A percentile compares a stretch with the other conserved stretches of the same genome.
Conservation (phyloP, 1,140 invertebrate species). For the Luehdorfia chinensis region DNA sequence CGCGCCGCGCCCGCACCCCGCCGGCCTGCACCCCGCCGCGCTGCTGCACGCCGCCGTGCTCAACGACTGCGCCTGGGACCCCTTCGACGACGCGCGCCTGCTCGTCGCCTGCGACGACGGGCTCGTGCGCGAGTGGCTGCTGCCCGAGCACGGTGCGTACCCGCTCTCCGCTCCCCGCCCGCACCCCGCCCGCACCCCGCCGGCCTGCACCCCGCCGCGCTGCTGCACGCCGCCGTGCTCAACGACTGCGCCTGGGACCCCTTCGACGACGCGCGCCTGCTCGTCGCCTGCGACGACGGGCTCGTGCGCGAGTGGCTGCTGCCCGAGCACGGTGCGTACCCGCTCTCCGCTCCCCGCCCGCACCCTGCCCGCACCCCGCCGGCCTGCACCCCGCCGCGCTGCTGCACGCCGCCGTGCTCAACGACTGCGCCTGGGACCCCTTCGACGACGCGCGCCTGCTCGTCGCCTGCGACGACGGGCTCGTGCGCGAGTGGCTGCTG, state of each 20-base stretch:
- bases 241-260: constrained; percentile 97
- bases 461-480: constrained; percentile 94
- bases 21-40: constrained; percentile 86
- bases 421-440: constrained; percentile 97
- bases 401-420: constrained; percentile 90
- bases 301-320: constrained; percentile 91
- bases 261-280: constrained; percentile 87
- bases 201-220: constrained; percentile 88
- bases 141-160: constrained; percentile 78
- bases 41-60: constrained; percentile 93
- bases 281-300: constrained; percentile 95
- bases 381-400: constrained; percentile 91
- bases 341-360: constrained; percentile 81
- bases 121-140: constrained; percentile 91
- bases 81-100: constrained; percentile 88
- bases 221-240: constrained; percentile 91
- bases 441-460: constrained; percentile 88
- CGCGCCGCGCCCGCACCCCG: constrained; percentile 82
- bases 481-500: constrained; percentile 91
- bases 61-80: constrained; percentile 96
- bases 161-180: constrained; percentile 80
- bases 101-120: constrained; percentile 95
- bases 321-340: constrained; percentile 71
- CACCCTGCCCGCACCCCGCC: constrained; percentile 79
- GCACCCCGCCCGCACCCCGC: constrained; percentile 80